phyloP scores from a whole-genome alignment of 2,113 vertebrate species.

The Saimiri boliviensis region DNA sequence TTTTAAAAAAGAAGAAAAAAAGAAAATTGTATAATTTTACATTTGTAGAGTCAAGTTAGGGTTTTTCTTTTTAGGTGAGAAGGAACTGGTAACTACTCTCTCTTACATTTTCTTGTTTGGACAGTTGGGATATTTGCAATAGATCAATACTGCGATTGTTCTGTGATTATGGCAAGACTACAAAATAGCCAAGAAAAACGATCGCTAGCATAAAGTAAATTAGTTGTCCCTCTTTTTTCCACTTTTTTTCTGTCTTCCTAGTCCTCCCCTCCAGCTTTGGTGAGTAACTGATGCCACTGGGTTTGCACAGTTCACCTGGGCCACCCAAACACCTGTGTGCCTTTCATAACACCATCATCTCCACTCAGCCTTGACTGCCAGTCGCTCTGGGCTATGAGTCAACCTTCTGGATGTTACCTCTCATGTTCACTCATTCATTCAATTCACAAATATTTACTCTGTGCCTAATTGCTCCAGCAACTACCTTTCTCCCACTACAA shows the following conservation, averaged over 20 bases:
- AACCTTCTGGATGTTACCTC: background rate
- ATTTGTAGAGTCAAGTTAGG: background rate
- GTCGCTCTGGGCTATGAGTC: background rate
- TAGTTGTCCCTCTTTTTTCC: background rate
- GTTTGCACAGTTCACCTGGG: background rate
- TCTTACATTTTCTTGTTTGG: background rate
- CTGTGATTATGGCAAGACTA: background rate
- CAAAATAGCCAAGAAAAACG: background rate
- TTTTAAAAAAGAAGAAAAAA: too few species aligned
- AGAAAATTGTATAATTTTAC: background rate
- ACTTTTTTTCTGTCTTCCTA: background rate
- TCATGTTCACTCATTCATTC: background rate
- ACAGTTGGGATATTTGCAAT: background rate
- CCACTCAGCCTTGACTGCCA: background rate
- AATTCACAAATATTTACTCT: background rate
- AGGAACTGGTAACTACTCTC: background rate
- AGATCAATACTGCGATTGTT: background rate
- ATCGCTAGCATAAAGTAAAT: background rate
- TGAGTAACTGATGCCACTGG: background rate
- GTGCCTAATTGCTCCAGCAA: background rate
- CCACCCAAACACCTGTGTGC: background rate
- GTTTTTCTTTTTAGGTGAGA: background rate
- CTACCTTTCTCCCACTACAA: background rate
- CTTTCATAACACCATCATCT: background rate
- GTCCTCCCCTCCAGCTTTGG: background rate